These are phyloP conservation scores for Thereva nobilitata DNA, from an alignment of 2,888 invertebrate species.

Conservation along the genomic window DNA sequence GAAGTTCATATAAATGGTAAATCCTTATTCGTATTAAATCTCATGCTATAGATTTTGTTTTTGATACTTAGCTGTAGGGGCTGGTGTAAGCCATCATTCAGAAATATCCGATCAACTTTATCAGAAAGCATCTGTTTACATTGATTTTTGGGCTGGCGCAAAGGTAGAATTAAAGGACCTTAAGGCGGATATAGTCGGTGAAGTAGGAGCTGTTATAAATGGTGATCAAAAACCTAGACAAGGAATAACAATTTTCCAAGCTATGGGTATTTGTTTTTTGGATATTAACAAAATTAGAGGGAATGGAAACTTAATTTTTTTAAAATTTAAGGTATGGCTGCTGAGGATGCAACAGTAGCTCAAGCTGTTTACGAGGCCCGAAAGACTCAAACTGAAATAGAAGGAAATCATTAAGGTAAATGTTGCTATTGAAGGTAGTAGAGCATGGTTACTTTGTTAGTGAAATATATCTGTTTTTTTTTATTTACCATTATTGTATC, in stretches of 20 bases:
- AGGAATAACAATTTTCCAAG: slow-evolving; percentile 65
- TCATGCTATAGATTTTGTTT: neutral
- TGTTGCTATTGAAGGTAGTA: neutral
- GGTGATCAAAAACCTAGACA: slow-evolving; percentile 49
- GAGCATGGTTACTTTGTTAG: neutral
- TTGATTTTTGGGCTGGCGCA: slow-evolving; percentile 62
- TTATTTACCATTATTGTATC: no score
- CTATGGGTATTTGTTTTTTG: slow-evolving; percentile 60
- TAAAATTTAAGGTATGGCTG: slow-evolving; percentile 64
- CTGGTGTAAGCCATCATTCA: slow-evolving; percentile 58
- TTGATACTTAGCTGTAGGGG: slow-evolving; percentile 62
- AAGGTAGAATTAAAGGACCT: slow-evolving; percentile 60
- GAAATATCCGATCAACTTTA: slow-evolving; percentile 64
- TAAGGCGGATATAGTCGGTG: slow-evolving; percentile 61
- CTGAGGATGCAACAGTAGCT: slow-evolving; percentile 65
- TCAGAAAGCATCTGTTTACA: slow-evolving; percentile 59
- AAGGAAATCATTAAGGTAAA: neutral
- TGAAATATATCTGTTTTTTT: no score
- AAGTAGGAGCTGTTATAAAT: slow-evolving; percentile 63
- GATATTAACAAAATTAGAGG: neutral
- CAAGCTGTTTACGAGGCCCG: slow-evolving; percentile 58
- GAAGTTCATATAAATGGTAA: slow-evolving; percentile 68
- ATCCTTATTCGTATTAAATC: slow-evolving; percentile 29
- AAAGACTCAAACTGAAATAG: neutral
- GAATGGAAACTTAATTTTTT: neutral